Evolutionary conservation across 2,888 invertebrate genomes (phyloP).

Genomic region (Idaea biselata): DNA sequence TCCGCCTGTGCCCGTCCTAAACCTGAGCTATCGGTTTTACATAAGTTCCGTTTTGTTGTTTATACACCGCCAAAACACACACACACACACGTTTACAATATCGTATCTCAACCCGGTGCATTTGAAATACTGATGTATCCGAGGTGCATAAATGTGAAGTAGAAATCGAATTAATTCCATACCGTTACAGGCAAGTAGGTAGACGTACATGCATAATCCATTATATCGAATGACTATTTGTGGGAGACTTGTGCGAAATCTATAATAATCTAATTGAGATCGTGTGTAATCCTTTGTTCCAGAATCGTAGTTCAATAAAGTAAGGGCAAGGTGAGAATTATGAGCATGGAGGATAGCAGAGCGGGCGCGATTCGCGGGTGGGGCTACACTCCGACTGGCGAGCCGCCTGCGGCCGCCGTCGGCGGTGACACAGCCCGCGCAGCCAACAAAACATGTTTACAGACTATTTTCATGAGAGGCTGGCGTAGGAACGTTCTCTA

Average conservation of each 20-base stretch:
- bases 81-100: constrained; percentile 29
- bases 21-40: constrained; percentile 55
- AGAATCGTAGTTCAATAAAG: constrained; percentile 39
- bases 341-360: constrained; percentile 52
- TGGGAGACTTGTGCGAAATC: constrained; percentile 26
- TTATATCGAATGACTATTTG: constrained; percentile 14
- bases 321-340: constrained; percentile 31
- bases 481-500: constrained; percentile 97
- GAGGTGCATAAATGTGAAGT: background rate
- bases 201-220: constrained; percentile 9
- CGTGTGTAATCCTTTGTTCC: constrained; percentile 48
- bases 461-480: constrained; percentile 74
- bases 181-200: background rate
- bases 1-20: constrained; percentile 42
- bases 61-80: constrained; percentile 34
- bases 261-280: constrained; percentile 41
- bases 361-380: constrained; percentile 60
- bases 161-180: background rate
- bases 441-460: constrained; percentile 44
- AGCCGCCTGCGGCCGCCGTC: constrained; percentile 49
- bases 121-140: background rate
- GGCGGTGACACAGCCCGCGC: constrained; percentile 24
- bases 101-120: constrained; percentile 19
- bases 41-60: constrained; percentile 51
- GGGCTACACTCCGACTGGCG: constrained; percentile 70